A percentile compares a stretch with the other conserved stretches of the same genome.
Conservation (phyloP, 2,888 invertebrate species). For the Luperina nickerlii region DNA sequence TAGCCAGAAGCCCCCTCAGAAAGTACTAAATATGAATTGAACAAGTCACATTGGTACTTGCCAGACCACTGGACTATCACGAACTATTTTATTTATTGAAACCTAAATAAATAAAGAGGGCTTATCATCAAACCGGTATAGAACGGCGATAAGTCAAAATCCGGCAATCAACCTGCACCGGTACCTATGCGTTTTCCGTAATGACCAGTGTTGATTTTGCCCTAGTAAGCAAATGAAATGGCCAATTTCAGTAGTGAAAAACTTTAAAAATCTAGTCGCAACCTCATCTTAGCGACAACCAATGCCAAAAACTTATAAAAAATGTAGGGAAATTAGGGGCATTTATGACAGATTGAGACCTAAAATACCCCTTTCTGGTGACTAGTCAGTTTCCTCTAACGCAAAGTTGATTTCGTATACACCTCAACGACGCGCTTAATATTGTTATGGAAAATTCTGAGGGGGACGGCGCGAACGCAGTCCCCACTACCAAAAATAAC, state of each 20-base stretch:
- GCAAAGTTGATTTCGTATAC: background rate
- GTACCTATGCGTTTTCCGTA: background rate
- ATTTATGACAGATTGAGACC: background rate
- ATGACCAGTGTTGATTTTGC: background rate
- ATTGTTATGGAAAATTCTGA: background rate
- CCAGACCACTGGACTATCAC: background rate
- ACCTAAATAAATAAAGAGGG: background rate
- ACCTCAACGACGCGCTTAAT: background rate
- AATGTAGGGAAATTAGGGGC: background rate
- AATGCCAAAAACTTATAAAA: background rate
- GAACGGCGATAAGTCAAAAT: background rate
- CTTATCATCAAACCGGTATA: background rate
- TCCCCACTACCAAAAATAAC: slow-evolving; percentile 35
- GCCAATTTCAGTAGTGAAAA: background rate
- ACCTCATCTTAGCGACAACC: background rate
- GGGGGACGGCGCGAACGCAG: slow-evolving; percentile 27
- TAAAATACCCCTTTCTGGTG: background rate
- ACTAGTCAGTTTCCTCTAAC: background rate
- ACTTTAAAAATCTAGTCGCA: background rate
- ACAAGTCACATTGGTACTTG: background rate
- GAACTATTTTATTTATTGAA: background rate
- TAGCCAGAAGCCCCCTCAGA: no score
- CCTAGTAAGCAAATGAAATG: background rate
- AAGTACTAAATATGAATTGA: background rate
- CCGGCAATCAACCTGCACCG: background rate